phyloP scores from a whole-genome alignment of 1,140 invertebrate genomes.

The Scaptodrosophila lebanonensis region DNA sequence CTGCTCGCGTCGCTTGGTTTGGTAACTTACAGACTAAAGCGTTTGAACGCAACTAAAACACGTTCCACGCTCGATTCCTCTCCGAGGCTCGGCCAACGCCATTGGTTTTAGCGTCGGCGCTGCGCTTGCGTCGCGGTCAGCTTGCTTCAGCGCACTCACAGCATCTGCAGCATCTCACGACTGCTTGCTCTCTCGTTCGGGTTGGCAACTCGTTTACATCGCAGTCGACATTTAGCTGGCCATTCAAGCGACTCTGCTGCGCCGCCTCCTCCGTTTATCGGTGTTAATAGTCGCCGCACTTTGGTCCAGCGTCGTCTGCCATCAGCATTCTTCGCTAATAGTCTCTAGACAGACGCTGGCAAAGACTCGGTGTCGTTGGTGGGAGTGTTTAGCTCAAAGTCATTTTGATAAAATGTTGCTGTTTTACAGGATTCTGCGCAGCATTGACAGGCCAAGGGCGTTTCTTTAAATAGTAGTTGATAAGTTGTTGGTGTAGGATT shows the following conservation, averaged over 20 bases:
- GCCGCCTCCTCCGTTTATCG: neutral
- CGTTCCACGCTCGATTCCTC: constrained; percentile 56
- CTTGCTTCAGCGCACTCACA: constrained; percentile 19
- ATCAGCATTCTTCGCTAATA: no score
- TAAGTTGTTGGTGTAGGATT: no score
- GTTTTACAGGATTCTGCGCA: no score
- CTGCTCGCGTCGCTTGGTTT: constrained; percentile 48
- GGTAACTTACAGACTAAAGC: constrained; percentile 72
- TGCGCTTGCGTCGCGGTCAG: constrained; percentile 35
- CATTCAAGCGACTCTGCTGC: no score
- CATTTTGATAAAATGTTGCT: no score
- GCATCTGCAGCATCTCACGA: constrained; percentile 1
- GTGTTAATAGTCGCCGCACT: no score
- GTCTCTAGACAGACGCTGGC: no score
- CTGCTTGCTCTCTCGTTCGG: constrained; percentile 12
- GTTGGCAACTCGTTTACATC: neutral
- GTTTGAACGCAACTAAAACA: constrained; percentile 73
- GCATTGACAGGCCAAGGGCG: no score
- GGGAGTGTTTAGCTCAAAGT: no score
- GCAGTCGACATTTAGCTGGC: neutral
- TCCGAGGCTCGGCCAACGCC: constrained; percentile 34
- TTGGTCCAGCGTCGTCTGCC: no score
- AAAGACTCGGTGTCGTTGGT: no score
- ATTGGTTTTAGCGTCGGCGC: constrained; percentile 2
- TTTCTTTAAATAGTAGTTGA: no score